A percentile compares a stretch with the other conserved stretches of the same genome.
Evolutionary conservation across 2,888 invertebrate genomes (phyloP).

Genomic region (Mimas tiliae): DNA sequence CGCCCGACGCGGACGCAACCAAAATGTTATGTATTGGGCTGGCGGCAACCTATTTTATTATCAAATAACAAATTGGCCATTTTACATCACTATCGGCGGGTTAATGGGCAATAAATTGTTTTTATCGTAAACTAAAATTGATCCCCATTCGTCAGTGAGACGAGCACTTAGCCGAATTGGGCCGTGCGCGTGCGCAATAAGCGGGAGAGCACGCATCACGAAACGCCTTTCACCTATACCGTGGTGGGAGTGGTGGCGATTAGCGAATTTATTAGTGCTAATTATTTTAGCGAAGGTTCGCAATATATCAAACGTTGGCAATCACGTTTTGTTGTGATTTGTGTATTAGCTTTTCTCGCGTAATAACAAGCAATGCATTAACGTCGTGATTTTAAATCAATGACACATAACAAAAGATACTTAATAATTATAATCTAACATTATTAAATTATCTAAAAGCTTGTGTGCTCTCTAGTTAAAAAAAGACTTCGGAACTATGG

Average conservation of each 20-base stretch:
- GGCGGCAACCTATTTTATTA: constrained; percentile 43
- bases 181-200: constrained; percentile 54
- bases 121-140: constrained; percentile 54
- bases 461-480: too few relatives aligned
- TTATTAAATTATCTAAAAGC: too few relatives aligned
- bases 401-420: not conserved
- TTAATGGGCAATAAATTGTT: constrained; percentile 53
- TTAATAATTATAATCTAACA: not conserved
- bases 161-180: constrained; percentile 67
- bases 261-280: constrained; percentile 29
- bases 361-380: constrained; percentile 14
- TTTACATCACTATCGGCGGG: constrained; percentile 37
- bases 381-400: constrained; percentile 7
- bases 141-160: constrained; percentile 64
- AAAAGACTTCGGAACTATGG: too few relatives aligned
- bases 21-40: constrained; percentile 29
- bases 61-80: constrained; percentile 49
- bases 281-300: constrained; percentile 16
- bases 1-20: constrained; percentile 42
- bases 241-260: constrained; percentile 32
- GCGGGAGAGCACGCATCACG: constrained; percentile 48
- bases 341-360: constrained; percentile 9
- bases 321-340: not conserved
- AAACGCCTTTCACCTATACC: constrained; percentile 62
- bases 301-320: constrained; percentile 17